phyloP scores from a whole-genome alignment of 2,113 vertebrate genomes.

The Litocranius walleri region DNA sequence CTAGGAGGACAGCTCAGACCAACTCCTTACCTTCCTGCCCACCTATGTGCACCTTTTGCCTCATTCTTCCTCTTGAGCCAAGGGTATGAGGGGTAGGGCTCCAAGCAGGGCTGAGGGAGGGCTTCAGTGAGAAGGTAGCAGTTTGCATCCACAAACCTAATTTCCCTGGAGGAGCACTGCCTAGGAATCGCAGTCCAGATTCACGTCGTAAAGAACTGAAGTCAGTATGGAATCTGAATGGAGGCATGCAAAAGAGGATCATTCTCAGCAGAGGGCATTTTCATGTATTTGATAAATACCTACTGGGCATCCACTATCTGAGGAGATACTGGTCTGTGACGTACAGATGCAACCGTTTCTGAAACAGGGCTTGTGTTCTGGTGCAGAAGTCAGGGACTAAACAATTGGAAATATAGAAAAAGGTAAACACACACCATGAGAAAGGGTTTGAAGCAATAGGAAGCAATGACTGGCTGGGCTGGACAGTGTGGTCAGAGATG shows the following conservation, averaged over 20 bases:
- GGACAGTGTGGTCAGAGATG: not conserved
- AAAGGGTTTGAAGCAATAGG: not conserved
- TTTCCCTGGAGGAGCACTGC: not conserved
- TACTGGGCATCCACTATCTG: too few relatives aligned
- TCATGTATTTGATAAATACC: not conserved
- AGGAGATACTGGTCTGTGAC: not conserved
- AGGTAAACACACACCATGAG: not conserved
- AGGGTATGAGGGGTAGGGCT: rapidly evolving
- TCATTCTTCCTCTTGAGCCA: not conserved
- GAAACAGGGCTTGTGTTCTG: not conserved
- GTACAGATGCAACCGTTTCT: not conserved
- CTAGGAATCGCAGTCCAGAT: not conserved
- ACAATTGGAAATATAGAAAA: not conserved
- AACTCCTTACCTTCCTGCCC: not conserved
- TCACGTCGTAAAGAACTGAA: not conserved
- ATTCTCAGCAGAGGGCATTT: rapidly evolving
- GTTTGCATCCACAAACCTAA: not conserved
- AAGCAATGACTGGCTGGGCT: not conserved
- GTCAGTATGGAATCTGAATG: not conserved
- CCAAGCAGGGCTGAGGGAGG: not conserved
- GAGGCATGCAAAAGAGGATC: rapidly evolving
- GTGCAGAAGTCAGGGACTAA: not conserved
- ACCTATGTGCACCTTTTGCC: not conserved
- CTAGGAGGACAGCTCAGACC: not conserved
- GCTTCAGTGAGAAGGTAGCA: not conserved